Conservation (phyloP, 2,888 invertebrate genomes). For the Leptogaster cylindrica region DNA sequence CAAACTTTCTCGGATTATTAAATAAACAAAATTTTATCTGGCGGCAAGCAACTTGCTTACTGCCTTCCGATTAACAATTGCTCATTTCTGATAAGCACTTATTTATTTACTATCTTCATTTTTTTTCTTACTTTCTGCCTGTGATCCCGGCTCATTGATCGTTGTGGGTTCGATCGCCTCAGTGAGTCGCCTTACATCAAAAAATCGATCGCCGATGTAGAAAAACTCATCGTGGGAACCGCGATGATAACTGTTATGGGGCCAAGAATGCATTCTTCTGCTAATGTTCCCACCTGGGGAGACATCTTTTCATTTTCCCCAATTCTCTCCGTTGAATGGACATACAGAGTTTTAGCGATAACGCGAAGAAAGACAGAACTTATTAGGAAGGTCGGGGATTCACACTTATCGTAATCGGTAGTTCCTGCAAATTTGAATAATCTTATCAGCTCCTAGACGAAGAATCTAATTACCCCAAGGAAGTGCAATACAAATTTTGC, state of each 20-base stretch:
- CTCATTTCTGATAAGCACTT: constrained; percentile 4
- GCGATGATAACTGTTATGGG: not conserved
- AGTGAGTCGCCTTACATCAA: not conserved
- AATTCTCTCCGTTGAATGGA: not conserved
- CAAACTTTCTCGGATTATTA: constrained; percentile 25
- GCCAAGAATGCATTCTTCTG: too few species aligned
- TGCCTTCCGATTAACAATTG: constrained; percentile 17
- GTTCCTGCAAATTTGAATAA: too few species aligned
- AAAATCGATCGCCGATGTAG: not conserved
- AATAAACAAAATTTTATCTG: constrained; percentile 14
- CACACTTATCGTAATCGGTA: too few species aligned
- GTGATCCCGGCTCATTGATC: constrained; percentile 18
- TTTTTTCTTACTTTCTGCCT: constrained; percentile 1
- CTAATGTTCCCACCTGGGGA: not conserved
- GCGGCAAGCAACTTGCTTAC: constrained; percentile 16
- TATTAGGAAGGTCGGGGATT: too few species aligned
- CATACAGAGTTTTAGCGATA: too few species aligned
- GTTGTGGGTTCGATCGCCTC: constrained; percentile 11
- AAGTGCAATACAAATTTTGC: too few species aligned
- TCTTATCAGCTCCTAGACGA: too few species aligned
- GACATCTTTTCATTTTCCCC: not conserved
- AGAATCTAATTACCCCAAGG: too few species aligned
- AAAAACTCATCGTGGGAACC: constrained; percentile 27
- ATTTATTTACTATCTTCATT: too few species aligned
- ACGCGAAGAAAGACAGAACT: too few species aligned